Conservation (phyloP, 2,888 invertebrate genomes). For the Agapetus fuscipes region DNA sequence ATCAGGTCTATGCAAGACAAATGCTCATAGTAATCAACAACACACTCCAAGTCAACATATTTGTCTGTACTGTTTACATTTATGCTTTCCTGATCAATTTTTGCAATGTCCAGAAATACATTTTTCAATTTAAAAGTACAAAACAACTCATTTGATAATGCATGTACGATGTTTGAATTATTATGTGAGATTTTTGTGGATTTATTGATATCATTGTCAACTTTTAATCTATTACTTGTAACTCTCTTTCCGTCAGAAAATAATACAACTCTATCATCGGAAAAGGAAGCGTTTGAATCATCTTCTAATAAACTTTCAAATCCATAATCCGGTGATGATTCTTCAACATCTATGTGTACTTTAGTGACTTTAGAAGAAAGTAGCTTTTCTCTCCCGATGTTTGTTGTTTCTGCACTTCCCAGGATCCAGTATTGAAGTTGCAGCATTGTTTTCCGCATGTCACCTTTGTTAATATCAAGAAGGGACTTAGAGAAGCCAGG, state of each 20-base stretch:
- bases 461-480: constrained; percentile 53
- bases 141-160: too few relatives aligned
- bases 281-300: not conserved
- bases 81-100: too few relatives aligned
- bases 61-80: too few relatives aligned
- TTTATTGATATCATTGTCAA: too few relatives aligned
- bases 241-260: too few relatives aligned
- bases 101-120: too few relatives aligned
- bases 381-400: too few relatives aligned
- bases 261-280: not conserved
- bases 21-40: constrained; percentile 23
- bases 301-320: not conserved
- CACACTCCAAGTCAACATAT: constrained; percentile 2
- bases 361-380: too few relatives aligned
- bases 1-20: constrained; percentile 25
- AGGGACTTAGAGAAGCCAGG: constrained; percentile 41
- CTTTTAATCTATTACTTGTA: too few relatives aligned
- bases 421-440: constrained; percentile 63
- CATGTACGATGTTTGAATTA: too few relatives aligned
- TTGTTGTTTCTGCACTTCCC: constrained; percentile 29
- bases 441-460: constrained; percentile 61
- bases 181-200: too few relatives aligned
- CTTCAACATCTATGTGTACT: not conserved
- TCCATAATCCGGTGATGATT: not conserved
- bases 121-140: too few relatives aligned